These are phyloP conservation scores for Cyrtodaria siliqua DNA, from an alignment of 2,888 invertebrate species.

Conservation along the genomic window DNA sequence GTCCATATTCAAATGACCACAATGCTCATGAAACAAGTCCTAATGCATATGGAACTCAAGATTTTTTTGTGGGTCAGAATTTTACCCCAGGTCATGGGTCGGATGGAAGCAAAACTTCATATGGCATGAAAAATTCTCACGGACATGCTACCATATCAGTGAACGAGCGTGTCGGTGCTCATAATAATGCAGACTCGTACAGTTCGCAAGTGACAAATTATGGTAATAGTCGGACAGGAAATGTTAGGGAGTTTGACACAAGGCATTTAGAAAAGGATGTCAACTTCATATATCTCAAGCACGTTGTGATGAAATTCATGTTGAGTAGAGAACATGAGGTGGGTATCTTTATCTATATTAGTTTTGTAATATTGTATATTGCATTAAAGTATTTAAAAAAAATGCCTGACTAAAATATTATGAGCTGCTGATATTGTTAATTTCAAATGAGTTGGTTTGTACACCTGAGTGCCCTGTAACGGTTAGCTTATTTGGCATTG, in stretches of 20 bases:
- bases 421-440: too few species aligned
- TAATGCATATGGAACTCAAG: constrained; percentile 42
- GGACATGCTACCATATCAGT: constrained; percentile 55
- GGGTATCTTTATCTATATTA: constrained; percentile 61
- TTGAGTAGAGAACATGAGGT: constrained; percentile 93
- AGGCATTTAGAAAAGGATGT: constrained; percentile 88
- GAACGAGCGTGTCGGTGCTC: constrained; percentile 30
- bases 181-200: constrained; percentile 3
- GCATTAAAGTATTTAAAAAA: too few species aligned
- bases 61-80: constrained; percentile 48
- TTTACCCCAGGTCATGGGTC: constrained; percentile 20
- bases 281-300: constrained; percentile 95
- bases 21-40: constrained; percentile 29
- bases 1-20: constrained; percentile 38
- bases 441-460: too few species aligned
- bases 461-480: too few species aligned
- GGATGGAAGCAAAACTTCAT: constrained; percentile 8
- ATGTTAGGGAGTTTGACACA: constrained; percentile 41
- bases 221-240: constrained; percentile 5
- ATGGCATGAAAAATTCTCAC: constrained; percentile 3
- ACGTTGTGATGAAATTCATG: constrained; percentile 96
- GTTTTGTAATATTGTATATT: too few species aligned
- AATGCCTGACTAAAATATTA: too few species aligned
- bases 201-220: not conserved
- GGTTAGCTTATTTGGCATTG: too few species aligned